phyloP scores from a whole-genome alignment of 2,113 vertebrate species.

The Noturus placidus region DNA sequence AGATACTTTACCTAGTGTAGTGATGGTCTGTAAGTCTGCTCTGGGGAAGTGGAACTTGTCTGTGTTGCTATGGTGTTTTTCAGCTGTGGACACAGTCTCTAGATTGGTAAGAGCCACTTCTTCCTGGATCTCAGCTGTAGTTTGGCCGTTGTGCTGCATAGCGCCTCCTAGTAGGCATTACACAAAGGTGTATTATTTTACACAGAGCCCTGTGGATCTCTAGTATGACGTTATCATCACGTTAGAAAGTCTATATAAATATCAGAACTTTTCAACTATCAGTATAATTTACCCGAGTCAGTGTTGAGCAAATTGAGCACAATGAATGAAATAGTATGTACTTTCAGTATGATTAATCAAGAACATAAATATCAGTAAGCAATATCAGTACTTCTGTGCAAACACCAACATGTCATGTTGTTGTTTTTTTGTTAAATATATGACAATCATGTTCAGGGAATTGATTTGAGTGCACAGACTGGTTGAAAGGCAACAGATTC shows the following conservation, averaged over 20 bases:
- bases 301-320: not conserved
- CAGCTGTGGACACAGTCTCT: constrained; percentile 75
- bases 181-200: not conserved
- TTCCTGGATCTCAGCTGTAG: constrained; percentile 89
- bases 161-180: constrained; percentile 74
- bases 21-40: constrained; percentile 88
- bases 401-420: not conserved
- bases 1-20: constrained; percentile 82
- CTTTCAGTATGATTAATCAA: not conserved
- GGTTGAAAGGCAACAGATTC: not conserved
- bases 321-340: not conserved
- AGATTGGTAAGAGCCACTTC: constrained; percentile 89
- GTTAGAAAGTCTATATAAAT: not conserved
- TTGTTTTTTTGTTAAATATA: no score
- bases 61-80: constrained; percentile 84
- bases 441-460: not conserved
- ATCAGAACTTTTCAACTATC: not conserved
- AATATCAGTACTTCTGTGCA: not conserved
- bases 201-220: not conserved
- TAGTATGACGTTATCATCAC: not conserved
- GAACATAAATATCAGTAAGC: not conserved
- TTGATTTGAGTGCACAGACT: not conserved
- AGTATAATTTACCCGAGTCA: not conserved
- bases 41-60: constrained; percentile 89
- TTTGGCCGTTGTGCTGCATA: constrained; percentile 89